A percentile compares a stretch with the other conserved stretches of the same genome.
phyloP scores from a whole-genome alignment of 37 sponge, comb jelly and placozoan genomes.

The Petrosia ficiformis region DNA sequence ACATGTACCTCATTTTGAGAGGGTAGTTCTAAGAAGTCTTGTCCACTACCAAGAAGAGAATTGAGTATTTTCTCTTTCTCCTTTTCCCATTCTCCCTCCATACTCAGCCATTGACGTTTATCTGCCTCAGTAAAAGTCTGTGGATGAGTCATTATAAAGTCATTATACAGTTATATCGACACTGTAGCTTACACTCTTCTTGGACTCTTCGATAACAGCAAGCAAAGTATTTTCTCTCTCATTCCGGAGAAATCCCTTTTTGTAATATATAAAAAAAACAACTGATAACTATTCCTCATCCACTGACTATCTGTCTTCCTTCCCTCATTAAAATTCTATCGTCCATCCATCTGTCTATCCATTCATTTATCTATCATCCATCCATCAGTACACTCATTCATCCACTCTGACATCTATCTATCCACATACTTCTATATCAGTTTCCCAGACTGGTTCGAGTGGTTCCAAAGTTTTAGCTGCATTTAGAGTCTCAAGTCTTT shows the following conservation, averaged over 20 bases:
- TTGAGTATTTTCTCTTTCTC: slow-evolving; percentile 93
- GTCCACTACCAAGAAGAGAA: slow-evolving; percentile 78
- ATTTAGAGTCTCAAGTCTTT: slow-evolving; percentile 85
- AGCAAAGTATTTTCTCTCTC: slow-evolving; percentile 94
- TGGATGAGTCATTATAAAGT: background rate
- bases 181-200: slow-evolving; percentile 52
- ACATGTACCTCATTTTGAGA: slow-evolving; percentile 51
- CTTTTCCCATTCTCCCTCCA: slow-evolving; percentile 88
- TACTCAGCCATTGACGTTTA: slow-evolving; percentile 58
- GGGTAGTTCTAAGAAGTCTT: slow-evolving; percentile 70
- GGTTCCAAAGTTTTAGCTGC: slow-evolving; percentile 91
- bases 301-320: background rate
- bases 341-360: too few relatives aligned
- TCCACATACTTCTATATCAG: slow-evolving; percentile 61
- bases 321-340: background rate
- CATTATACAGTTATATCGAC: background rate
- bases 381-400: background rate
- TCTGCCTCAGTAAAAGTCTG: slow-evolving; percentile 81
- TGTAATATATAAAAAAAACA: background rate
- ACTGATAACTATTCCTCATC: background rate
- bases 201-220: slow-evolving; percentile 88
- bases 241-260: slow-evolving; percentile 83
- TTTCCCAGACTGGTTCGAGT: slow-evolving; percentile 78
- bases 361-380: too few relatives aligned
- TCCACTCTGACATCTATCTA: too few relatives aligned